Evolutionary conservation across 2,888 invertebrate genomes (phyloP).

Genomic region (Helicoverpa assulta): DNA sequence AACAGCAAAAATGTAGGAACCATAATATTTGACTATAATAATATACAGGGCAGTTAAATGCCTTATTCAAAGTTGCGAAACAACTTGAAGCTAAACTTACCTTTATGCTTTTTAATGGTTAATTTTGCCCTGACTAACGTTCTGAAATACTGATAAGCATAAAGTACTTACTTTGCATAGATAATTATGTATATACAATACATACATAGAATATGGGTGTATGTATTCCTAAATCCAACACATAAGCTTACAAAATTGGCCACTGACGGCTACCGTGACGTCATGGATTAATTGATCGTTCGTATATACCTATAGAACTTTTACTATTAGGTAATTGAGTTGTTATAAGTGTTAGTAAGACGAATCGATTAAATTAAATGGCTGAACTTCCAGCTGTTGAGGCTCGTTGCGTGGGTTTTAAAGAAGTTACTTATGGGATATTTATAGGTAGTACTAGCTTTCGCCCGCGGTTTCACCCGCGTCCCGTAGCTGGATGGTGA

Average conservation of each 20-base stretch:
- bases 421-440: constrained; percentile 11
- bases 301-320: constrained; percentile 19
- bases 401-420: constrained; percentile 17
- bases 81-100: neutral
- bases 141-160: neutral
- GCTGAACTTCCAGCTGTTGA: constrained; percentile 5
- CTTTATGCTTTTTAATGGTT: neutral
- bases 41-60: too few relatives aligned
- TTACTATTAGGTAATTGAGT: constrained; percentile 34
- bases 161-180: neutral
- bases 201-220: too few relatives aligned
- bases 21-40: too few relatives aligned
- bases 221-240: constrained; percentile 11
- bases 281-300: constrained; percentile 53
- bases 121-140: neutral
- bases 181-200: neutral
- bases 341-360: constrained; percentile 21
- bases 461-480: too few relatives aligned
- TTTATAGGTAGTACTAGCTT: neutral
- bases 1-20: too few relatives aligned
- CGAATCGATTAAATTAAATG: constrained; percentile 37
- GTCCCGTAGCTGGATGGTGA: too few relatives aligned
- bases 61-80: neutral
- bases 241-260: constrained; percentile 1
- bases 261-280: constrained; percentile 33